Conservation (phyloP, 2,888 invertebrate genomes). For the Sesia apiformis region DNA sequence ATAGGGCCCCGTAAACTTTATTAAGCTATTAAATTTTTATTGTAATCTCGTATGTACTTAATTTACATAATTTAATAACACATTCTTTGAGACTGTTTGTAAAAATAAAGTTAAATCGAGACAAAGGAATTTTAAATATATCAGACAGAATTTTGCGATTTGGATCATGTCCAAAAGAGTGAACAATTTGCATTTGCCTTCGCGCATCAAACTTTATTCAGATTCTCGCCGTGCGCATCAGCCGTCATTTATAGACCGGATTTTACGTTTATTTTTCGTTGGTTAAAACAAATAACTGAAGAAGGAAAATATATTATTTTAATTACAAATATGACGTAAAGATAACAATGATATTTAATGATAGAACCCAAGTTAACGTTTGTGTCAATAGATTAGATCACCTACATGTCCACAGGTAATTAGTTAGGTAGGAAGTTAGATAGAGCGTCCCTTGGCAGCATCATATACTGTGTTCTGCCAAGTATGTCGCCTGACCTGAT, state of each 20-base stretch:
- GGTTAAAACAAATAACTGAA: constrained; percentile 25
- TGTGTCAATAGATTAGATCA: no score
- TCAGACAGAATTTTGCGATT: constrained; percentile 8
- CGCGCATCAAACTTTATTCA: constrained; percentile 13
- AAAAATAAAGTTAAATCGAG: neutral
- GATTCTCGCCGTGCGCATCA: constrained; percentile 17
- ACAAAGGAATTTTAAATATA: constrained; percentile 14
- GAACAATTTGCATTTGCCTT: constrained; percentile 25
- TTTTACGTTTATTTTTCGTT: constrained; percentile 17
- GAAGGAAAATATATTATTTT: neutral
- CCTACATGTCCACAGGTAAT: no score
- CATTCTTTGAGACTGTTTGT: no score
- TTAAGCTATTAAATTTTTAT: no score
- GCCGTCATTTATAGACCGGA: constrained; percentile 14
- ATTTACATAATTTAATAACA: no score
- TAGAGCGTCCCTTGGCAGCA: constrained; percentile 35
- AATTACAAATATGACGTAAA: no score
- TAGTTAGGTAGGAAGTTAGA: neutral
- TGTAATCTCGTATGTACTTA: no score
- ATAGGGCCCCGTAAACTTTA: no score
- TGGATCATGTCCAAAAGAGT: constrained; percentile 34
- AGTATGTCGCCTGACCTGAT: constrained; percentile 45
- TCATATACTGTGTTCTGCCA: constrained; percentile 31
- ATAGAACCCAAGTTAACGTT: no score
- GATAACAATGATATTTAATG: no score